phyloP scores from a whole-genome alignment of 2,113 vertebrate species.

The Uropsilus gracilis region DNA sequence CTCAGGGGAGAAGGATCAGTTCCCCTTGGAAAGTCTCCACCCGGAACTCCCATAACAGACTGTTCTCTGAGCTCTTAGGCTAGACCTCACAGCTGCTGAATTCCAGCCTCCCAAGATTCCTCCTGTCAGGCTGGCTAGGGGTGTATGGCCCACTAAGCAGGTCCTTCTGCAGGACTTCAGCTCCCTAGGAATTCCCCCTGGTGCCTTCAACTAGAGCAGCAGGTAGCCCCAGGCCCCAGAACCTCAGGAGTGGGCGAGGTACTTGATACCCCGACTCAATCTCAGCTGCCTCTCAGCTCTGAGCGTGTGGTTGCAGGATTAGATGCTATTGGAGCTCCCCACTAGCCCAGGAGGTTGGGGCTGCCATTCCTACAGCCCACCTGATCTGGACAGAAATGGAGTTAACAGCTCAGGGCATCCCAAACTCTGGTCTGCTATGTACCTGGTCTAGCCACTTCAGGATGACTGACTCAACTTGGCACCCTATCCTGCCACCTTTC shows the following conservation, averaged over 20 bases:
- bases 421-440: neutral
- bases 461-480: neutral
- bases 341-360: neutral
- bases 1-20: neutral
- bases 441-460: neutral
- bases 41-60: neutral
- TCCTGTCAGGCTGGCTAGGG: fast-evolving
- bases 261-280: neutral
- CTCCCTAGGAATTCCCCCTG: neutral
- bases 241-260: neutral
- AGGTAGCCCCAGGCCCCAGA: neutral
- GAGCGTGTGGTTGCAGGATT: neutral
- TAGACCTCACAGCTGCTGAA: neutral
- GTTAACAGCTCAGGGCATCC: neutral
- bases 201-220: neutral
- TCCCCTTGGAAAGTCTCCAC: too few relatives aligned
- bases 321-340: too few relatives aligned
- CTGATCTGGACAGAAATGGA: too few relatives aligned
- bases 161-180: neutral
- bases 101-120: neutral
- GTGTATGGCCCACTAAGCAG: neutral
- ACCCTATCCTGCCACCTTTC: neutral
- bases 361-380: neutral
- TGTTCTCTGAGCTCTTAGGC: neutral
- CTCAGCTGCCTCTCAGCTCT: too few relatives aligned